Evolutionary conservation across 1,140 invertebrate species (phyloP).

Genomic region (Melitaea cinxia): DNA sequence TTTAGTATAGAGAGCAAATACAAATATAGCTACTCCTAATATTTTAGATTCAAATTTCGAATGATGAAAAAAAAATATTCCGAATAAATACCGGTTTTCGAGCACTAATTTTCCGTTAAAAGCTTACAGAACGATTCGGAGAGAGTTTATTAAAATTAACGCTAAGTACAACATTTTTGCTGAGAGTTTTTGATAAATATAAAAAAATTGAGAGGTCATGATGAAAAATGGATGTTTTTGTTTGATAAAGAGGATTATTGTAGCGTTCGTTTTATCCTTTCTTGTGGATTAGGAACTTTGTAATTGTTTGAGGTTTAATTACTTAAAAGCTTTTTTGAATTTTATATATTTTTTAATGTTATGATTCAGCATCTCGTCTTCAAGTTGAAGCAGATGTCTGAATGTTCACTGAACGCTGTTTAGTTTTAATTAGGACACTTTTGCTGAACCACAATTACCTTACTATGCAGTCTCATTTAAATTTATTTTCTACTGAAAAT

Average conservation of each 20-base stretch:
- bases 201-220: slow-evolving; percentile 29
- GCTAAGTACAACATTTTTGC: slow-evolving; percentile 18
- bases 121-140: slow-evolving; percentile 17
- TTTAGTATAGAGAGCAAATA: not conserved
- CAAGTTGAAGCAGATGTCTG: too few relatives aligned
- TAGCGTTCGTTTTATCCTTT: slow-evolving; percentile 2
- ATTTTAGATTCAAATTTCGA: slow-evolving; percentile 30
- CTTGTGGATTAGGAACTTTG: not conserved
- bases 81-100: slow-evolving; percentile 29
- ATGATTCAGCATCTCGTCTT: too few relatives aligned
- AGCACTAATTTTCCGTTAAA: slow-evolving; percentile 33
- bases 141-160: slow-evolving; percentile 36
- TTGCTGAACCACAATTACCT: too few relatives aligned
- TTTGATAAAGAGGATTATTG: slow-evolving; percentile 38
- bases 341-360: too few relatives aligned
- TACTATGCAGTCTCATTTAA: too few relatives aligned
- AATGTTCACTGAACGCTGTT: too few relatives aligned
- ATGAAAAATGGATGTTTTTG: slow-evolving; percentile 35
- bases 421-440: too few relatives aligned
- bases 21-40: not conserved
- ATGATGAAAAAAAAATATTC: slow-evolving; percentile 21
- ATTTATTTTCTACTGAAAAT: too few relatives aligned
- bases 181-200: slow-evolving; percentile 16
- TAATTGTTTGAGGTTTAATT: not conserved
- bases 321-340: not conserved